Base-by-base conservation (phyloP, 2,888 invertebrate species). In the Merodon equestris region DNA sequence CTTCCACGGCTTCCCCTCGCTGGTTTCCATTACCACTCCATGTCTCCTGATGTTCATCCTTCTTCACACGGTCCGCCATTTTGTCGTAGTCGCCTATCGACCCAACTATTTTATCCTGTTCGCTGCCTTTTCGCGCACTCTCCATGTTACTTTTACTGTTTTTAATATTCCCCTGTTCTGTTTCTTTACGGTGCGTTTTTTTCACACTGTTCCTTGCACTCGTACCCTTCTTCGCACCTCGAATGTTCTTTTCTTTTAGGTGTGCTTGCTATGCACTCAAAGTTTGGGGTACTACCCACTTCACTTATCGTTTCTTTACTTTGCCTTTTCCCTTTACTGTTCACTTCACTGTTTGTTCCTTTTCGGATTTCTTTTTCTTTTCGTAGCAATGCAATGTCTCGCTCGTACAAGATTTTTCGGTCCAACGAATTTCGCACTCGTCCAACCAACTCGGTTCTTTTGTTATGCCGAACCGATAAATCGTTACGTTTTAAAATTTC, bases 1-100 rank as follows among this genome's bases (percentile, higher is more conserved):
- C 66, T 56, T 67, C 58, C 9, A 67, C 66, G 45, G 66, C 76
- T 13, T 40, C 48, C 18, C 47, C 56, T 42, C 48, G 66, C 14
- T 48, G 56, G 12, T 54, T 9, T 36, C 53, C 45, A 17, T 64
- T 17, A 12, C 45, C 42, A 38, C 18, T 40, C 42, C 44, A 27
- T 17, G 19, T 40, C 50, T 61, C 51, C 7, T 27, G 27, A 27
- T 7, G 27, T 27, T 27, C 27, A 27, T 27, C 27, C 27, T 7
- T 27, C 15, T 36, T 36, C 2, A 15, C 15, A 13, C 10, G 38
- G 36, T 14, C 10, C 14, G 36, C 12, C 36, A 51, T 36, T 50
- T 50, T 27, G 27, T 27, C 7, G 27, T 7, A 7, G 2, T 7
- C 27, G 2, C 7, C 27, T 7, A 27, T 7, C 2, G 27, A 27